phyloP scores from a whole-genome alignment of 2,888 invertebrate species.

The Opisthograptis luteolata region DNA sequence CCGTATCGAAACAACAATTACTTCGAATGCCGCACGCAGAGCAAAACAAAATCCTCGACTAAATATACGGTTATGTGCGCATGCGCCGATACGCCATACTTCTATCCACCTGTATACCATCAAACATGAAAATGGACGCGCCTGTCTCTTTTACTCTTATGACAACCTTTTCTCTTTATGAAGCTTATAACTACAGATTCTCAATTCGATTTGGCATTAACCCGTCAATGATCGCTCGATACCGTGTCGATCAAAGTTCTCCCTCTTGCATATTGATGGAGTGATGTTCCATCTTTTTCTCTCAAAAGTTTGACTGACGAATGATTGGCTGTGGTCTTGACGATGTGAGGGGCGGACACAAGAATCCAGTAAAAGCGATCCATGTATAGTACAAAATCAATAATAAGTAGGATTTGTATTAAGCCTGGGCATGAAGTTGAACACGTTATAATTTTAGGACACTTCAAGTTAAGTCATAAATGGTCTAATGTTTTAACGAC shows the following conservation, averaged over 20 bases:
- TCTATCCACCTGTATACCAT: constrained; percentile 49
- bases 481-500: no score
- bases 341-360: constrained; percentile 43
- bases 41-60: constrained; percentile 62
- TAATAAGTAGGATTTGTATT: no score
- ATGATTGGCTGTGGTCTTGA: constrained; percentile 72
- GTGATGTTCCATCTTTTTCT: constrained; percentile 66
- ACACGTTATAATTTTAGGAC: no score
- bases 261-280: constrained; percentile 52
- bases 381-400: no score
- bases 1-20: constrained; percentile 72
- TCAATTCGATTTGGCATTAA: constrained; percentile 66
- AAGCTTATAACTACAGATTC: constrained; percentile 53
- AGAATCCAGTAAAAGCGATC: constrained; percentile 42
- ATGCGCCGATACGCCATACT: constrained; percentile 61
- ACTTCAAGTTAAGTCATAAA: no score
- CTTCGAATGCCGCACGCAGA: constrained; percentile 58
- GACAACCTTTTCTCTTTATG: constrained; percentile 30
- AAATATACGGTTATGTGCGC: constrained; percentile 63
- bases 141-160: constrained; percentile 61
- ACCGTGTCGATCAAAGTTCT: constrained; percentile 54
- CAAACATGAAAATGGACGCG: constrained; percentile 54
- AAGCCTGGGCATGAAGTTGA: no score
- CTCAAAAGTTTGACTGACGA: constrained; percentile 69
- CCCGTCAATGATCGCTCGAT: constrained; percentile 63